phyloP scores from a whole-genome alignment of 2,888 invertebrate genomes.

The Temnothorax rugatulus region DNA sequence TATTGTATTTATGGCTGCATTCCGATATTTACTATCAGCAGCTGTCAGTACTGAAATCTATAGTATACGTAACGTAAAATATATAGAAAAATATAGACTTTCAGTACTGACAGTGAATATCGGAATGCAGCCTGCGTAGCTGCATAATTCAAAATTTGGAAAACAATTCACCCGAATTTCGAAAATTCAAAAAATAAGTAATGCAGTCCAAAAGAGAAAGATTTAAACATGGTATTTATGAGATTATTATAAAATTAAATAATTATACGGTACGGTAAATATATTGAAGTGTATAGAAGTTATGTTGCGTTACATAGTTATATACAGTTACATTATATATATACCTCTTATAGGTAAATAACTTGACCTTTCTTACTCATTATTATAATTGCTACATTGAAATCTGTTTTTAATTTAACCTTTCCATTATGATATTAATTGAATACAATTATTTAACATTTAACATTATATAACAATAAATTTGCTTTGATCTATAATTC shows the following conservation, averaged over 20 bases:
- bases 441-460: neutral
- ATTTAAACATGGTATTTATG: neutral
- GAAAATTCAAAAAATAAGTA: neutral
- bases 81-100: too few relatives aligned
- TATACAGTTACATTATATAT: neutral
- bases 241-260: too few relatives aligned
- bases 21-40: too few relatives aligned
- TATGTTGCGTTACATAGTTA: neutral
- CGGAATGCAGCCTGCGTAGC: neutral
- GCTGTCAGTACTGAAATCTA: too few relatives aligned
- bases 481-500: neutral
- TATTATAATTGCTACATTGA: neutral
- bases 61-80: too few relatives aligned
- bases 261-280: neutral
- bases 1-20: neutral
- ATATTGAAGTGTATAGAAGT: neutral
- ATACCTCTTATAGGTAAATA: neutral
- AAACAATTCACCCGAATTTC: neutral
- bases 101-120: too few relatives aligned
- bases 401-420: neutral
- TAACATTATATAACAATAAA: neutral
- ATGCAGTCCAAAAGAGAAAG: neutral
- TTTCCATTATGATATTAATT: neutral
- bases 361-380: neutral
- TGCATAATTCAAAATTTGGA: neutral